Evolutionary conservation across 2,888 invertebrate genomes (phyloP).

Genomic region (Nymphalis polychloros): DNA sequence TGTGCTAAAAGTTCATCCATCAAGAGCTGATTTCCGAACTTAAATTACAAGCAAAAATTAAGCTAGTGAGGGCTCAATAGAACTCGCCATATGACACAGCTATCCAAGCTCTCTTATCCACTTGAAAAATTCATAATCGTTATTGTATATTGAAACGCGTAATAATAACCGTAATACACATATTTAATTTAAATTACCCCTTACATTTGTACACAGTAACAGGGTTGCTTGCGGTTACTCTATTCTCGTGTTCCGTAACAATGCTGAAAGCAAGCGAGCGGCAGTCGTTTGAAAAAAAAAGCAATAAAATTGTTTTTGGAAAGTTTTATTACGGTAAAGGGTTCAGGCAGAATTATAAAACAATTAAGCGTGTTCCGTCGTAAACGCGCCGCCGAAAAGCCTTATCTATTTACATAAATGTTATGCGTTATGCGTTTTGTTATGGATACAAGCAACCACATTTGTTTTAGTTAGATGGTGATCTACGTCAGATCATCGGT

Average conservation of each 20-base stretch:
- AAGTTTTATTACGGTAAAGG: conserved; percentile 76
- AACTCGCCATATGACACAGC: too few relatives aligned
- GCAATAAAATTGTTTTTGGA: conserved; percentile 67
- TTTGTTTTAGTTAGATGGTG: conserved; percentile 10
- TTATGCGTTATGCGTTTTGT: conserved; percentile 47
- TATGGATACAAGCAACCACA: neutral
- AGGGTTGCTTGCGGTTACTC: conserved; percentile 27
- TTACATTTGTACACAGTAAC: conserved; percentile 16
- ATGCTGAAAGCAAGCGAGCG: conserved; percentile 41
- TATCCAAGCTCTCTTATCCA: too few relatives aligned
- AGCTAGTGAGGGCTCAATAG: too few relatives aligned
- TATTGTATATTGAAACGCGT: neutral
- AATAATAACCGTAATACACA: neutral
- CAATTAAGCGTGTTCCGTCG: conserved; percentile 54
- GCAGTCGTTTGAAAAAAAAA: conserved; percentile 53
- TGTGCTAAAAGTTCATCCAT: too few relatives aligned
- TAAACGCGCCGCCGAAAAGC: conserved; percentile 55
- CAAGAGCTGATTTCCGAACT: too few relatives aligned
- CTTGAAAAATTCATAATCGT: too few relatives aligned
- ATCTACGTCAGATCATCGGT: neutral
- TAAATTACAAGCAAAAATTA: too few relatives aligned
- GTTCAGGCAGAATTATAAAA: conserved; percentile 63
- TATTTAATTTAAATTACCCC: neutral
- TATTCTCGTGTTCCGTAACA: conserved; percentile 29
- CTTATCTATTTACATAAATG: conserved; percentile 56